These are phyloP conservation scores for Ailuropoda melanoleuca DNA, from an alignment of 2,113 vertebrate genomes.

Conservation along the genomic window DNA sequence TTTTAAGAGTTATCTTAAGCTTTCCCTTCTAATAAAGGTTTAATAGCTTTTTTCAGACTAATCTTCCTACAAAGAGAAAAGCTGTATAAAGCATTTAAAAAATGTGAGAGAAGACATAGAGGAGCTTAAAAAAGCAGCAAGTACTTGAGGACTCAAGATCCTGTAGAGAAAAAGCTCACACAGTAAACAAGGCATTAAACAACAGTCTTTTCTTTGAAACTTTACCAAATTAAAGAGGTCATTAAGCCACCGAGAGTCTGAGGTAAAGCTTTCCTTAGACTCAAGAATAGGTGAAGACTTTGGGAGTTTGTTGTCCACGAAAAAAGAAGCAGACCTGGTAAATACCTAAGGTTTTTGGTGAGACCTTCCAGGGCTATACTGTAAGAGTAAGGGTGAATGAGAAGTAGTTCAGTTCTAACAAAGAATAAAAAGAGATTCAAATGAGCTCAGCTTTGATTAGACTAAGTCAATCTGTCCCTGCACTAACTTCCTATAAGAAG, in stretches of 20 bases:
- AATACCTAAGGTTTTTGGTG: neutral
- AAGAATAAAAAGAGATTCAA: neutral
- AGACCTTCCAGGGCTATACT: neutral
- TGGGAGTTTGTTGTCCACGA: neutral
- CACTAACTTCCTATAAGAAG: neutral
- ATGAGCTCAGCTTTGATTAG: neutral
- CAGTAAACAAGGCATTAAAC: neutral
- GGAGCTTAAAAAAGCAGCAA: neutral
- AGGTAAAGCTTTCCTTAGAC: neutral
- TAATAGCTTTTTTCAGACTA: neutral
- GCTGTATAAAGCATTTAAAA: too few relatives aligned
- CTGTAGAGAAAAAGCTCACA: neutral
- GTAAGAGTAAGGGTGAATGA: neutral
- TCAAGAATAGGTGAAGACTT: neutral
- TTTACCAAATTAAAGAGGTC: neutral
- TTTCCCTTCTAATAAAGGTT: neutral
- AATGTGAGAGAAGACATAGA: neutral
- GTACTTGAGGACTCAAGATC: neutral
- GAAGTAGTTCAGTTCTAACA: neutral
- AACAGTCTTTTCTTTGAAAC: neutral
- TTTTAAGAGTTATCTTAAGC: neutral
- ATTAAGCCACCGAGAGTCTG: neutral
- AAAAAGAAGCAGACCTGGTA: neutral
- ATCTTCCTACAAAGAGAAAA: neutral
- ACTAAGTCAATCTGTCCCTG: neutral